A percentile compares a stretch with the other conserved stretches of the same genome.
These are phyloP conservation scores for Andrena cerasifolii DNA, from an alignment of 1,140 invertebrate genomes.

Conservation along the genomic window DNA sequence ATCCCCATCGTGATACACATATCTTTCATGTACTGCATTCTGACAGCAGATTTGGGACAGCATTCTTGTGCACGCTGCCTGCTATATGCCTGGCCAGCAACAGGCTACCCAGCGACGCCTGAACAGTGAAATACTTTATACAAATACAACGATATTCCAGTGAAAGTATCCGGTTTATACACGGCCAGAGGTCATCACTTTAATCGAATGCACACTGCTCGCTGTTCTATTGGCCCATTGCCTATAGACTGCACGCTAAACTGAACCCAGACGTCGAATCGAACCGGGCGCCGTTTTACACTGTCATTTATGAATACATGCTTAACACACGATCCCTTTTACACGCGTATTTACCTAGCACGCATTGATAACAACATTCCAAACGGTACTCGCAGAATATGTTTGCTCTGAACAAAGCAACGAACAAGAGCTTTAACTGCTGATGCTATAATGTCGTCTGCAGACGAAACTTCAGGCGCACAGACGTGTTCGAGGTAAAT, in stretches of 20 bases:
- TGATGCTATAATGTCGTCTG: too few relatives aligned
- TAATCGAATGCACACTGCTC: neutral
- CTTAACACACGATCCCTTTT: too few relatives aligned
- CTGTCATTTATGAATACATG: neutral
- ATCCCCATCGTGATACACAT: neutral
- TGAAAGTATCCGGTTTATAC: neutral
- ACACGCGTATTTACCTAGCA: too few relatives aligned
- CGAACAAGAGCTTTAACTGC: too few relatives aligned
- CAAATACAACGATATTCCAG: neutral
- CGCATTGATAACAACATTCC: too few relatives aligned
- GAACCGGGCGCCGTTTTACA: neutral
- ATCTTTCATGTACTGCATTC: neutral
- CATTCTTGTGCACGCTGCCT: neutral
- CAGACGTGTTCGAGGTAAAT: too few relatives aligned
- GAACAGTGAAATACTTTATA: constrained; percentile 7
- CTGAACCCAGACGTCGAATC: too few relatives aligned
- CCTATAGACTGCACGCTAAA: neutral
- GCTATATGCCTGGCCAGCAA: constrained; percentile 2
- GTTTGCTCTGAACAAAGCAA: too few relatives aligned
- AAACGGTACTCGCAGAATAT: too few relatives aligned
- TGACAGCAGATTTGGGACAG: neutral
- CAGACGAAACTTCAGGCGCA: too few relatives aligned
- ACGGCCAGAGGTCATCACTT: neutral
- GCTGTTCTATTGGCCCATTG: neutral
- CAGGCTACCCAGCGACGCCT: neutral